A percentile compares a stretch with the other conserved stretches of the same genome.
Conservation (phyloP, 2,888 invertebrate genomes). For the Pachymerium ferrugineum region DNA sequence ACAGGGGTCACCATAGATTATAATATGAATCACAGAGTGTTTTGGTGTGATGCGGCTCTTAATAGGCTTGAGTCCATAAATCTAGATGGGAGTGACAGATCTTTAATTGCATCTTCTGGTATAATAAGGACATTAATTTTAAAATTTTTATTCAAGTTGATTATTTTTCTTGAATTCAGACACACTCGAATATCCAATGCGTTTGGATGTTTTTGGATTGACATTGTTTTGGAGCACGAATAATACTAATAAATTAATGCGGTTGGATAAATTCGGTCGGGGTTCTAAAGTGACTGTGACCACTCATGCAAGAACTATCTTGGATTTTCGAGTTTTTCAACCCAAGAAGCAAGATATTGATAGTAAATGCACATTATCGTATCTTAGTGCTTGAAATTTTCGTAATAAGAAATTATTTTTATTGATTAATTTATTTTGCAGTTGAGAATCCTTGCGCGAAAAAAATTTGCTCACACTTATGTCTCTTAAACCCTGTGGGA, state of each 20-base stretch:
- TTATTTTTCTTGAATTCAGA: constrained; percentile 38
- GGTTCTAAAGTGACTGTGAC: constrained; percentile 81
- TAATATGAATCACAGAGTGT: constrained; percentile 81
- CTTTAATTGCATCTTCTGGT: constrained; percentile 62
- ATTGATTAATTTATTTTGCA: not conserved
- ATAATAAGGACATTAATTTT: not conserved
- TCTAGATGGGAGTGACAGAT: constrained; percentile 71
- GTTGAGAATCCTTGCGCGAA: constrained; percentile 56
- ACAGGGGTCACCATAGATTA: constrained; percentile 86
- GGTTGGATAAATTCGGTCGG: constrained; percentile 94
- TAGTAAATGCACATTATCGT: constrained; percentile 38
- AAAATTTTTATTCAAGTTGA: not conserved
- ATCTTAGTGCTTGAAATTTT: too few species aligned
- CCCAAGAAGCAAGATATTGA: constrained; percentile 75
- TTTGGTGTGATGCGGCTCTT: constrained; percentile 92
- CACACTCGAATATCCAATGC: constrained; percentile 64
- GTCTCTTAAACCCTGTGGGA: constrained; percentile 81
- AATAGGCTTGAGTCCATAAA: constrained; percentile 82
- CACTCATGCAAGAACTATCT: constrained; percentile 75
- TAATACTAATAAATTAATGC: constrained; percentile 76
- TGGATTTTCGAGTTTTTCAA: constrained; percentile 82
- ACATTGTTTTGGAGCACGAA: constrained; percentile 86
- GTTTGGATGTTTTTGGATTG: constrained; percentile 92
- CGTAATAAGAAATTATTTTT: too few species aligned
- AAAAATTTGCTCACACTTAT: constrained; percentile 82